phyloP scores from a whole-genome alignment of 2,113 vertebrate species.

The Perccottus glenii region DNA sequence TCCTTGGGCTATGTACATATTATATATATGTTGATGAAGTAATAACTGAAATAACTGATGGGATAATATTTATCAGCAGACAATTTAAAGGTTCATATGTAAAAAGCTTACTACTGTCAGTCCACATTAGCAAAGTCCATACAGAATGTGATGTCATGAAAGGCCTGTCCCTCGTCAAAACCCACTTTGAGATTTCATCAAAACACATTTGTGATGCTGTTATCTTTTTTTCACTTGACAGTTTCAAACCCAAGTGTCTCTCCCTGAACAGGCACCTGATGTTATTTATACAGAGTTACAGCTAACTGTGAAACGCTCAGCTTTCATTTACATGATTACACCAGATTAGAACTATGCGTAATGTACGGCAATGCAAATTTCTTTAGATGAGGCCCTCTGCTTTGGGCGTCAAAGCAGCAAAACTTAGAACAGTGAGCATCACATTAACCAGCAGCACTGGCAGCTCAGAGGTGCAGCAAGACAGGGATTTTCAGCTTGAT shows the following conservation, averaged over 20 bases:
- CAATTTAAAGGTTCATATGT: too few relatives aligned
- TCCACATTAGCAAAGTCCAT: conserved; percentile 24
- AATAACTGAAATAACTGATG: too few relatives aligned
- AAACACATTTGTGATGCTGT: conserved; percentile 65
- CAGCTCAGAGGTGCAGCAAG: conserved; percentile 85
- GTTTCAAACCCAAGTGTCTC: conserved; percentile 57
- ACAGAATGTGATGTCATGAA: conserved; percentile 37
- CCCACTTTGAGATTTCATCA: conserved; percentile 45
- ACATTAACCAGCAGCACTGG: conserved; percentile 85
- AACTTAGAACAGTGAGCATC: conserved; percentile 73
- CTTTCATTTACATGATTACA: conserved; percentile 73
- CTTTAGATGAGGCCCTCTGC: conserved; percentile 54
- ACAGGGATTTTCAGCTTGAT: conserved; percentile 88
- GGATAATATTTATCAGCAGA: too few relatives aligned
- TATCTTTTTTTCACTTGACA: conserved; percentile 76
- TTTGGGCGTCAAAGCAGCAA: conserved; percentile 75
- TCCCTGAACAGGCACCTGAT: conserved; percentile 54
- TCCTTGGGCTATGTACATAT: not conserved
- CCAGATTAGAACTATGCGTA: conserved; percentile 71
- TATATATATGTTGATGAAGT: too few relatives aligned
- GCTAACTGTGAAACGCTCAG: conserved; percentile 50
- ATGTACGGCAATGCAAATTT: conserved; percentile 49
- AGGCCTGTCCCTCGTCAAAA: conserved; percentile 41
- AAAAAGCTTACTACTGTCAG: conserved; percentile 22
- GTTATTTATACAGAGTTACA: conserved; percentile 58